Conservation (phyloP, 2,888 invertebrate species). For the Diachrysia chrysitis region DNA sequence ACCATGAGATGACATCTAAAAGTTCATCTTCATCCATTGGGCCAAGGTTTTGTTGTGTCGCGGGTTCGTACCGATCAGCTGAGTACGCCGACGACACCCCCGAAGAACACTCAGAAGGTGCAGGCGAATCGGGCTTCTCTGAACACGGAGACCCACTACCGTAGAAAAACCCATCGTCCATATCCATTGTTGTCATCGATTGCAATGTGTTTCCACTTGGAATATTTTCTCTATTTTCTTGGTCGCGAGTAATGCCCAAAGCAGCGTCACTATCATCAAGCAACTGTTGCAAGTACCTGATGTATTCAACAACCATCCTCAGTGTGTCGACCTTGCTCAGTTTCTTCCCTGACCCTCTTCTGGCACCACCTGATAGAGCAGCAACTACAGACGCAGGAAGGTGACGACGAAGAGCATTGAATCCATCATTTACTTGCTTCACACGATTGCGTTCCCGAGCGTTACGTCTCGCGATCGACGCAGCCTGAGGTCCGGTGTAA, state of each 20-base stretch:
- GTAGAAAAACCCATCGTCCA: constrained; percentile 87
- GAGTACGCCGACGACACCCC: constrained; percentile 88
- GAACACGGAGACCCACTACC: constrained; percentile 90
- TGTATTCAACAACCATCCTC: constrained; percentile 97
- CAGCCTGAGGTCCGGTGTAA: constrained; percentile 92
- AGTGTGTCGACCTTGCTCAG: constrained; percentile 97
- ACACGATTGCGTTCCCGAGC: constrained; percentile 98
- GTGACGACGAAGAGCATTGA: constrained; percentile 96
- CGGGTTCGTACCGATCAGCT: constrained; percentile 81
- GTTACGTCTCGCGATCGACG: constrained; percentile 96
- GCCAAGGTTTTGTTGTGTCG: constrained; percentile 89
- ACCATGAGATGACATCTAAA: constrained; percentile 95
- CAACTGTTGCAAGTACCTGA: constrained; percentile 94
- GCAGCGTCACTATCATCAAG: constrained; percentile 93
- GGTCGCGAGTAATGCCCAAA: constrained; percentile 83
- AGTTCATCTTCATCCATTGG: constrained; percentile 96
- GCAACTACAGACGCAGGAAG: constrained; percentile 95
- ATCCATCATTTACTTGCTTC: constrained; percentile 98
- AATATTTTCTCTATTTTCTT: constrained; percentile 85
- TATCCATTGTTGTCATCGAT: constrained; percentile 83
- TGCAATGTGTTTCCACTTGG: constrained; percentile 76
- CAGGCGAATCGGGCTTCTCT: constrained; percentile 92
- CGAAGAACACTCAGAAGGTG: constrained; percentile 92
- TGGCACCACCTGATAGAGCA: constrained; percentile 90
- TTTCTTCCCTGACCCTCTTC: constrained; percentile 94